A percentile compares a stretch with the other conserved stretches of the same genome.
Evolutionary conservation across 2,888 invertebrate genomes (phyloP).

Genomic region (Rhorus exstirpatorius): DNA sequence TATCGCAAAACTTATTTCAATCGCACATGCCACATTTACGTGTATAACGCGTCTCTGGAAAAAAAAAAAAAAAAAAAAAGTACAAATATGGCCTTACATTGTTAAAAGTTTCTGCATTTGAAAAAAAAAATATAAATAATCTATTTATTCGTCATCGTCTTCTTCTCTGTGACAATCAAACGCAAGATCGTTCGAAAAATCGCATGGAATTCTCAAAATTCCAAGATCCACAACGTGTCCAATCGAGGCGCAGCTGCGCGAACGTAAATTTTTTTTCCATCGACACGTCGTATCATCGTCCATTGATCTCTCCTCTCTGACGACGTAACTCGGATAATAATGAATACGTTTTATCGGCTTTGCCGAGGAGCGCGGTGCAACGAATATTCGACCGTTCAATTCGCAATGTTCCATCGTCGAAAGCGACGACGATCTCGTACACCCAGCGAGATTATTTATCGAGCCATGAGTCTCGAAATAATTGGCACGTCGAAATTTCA

Average conservation of each 20-base stretch:
- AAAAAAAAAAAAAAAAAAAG: too few relatives aligned
- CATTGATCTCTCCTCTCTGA: constrained; percentile 76
- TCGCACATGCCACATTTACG: too few relatives aligned
- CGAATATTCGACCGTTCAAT: constrained; percentile 88
- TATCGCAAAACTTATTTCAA: too few relatives aligned
- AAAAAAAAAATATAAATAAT: too few relatives aligned
- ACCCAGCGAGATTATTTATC: constrained; percentile 70
- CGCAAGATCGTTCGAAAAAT: constrained; percentile 76
- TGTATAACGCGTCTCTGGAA: too few relatives aligned
- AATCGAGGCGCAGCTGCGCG: constrained; percentile 76
- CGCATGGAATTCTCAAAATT: constrained; percentile 73
- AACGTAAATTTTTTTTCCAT: constrained; percentile 73
- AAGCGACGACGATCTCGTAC: constrained; percentile 82
- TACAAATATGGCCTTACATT: too few relatives aligned
- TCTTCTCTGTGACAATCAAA: constrained; percentile 75
- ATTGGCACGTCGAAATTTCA: constrained; percentile 87
- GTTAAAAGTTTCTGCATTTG: too few relatives aligned
- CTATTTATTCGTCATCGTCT: constrained; percentile 8
- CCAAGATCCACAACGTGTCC: constrained; percentile 81
- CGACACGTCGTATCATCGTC: constrained; percentile 18
- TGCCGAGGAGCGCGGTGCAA: constrained; percentile 77
- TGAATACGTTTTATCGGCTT: constrained; percentile 79
- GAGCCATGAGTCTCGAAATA: constrained; percentile 89
- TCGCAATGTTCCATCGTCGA: constrained; percentile 87
- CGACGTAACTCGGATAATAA: constrained; percentile 80